Conservation (phyloP, 2,113 vertebrate genomes). For the Alligator sinensis region DNA sequence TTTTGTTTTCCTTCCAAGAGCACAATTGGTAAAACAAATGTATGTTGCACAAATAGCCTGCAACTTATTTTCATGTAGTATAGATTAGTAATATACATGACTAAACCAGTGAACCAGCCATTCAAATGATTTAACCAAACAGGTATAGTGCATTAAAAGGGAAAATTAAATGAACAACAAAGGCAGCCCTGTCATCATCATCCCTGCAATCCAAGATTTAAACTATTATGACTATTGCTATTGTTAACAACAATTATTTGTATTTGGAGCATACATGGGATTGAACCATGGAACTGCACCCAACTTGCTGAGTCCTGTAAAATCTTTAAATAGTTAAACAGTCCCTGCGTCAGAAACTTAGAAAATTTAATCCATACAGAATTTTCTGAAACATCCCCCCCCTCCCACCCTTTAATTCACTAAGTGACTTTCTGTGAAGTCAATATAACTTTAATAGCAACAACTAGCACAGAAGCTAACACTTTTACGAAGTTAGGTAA, state of each 20-base stretch:
- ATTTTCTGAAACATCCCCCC: no score
- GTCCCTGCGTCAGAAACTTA: no score
- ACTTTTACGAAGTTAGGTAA: background rate
- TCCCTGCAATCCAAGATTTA: background rate
- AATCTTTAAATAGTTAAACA: no score
- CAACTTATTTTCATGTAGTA: background rate
- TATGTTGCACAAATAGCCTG: background rate
- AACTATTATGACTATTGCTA: background rate
- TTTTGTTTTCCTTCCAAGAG: slow-evolving; percentile 75
- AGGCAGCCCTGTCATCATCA: slow-evolving; percentile 13
- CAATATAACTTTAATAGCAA: no score
- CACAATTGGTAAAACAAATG: slow-evolving; percentile 27
- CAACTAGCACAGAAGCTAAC: no score
- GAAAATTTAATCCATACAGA: no score
- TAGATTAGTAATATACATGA: background rate
- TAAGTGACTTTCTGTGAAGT: no score
- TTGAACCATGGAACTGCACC: no score
- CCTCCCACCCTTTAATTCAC: no score
- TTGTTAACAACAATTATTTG: background rate
- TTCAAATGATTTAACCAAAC: slow-evolving; percentile 9
- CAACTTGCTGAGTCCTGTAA: no score
- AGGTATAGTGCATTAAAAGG: background rate
- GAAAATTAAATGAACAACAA: slow-evolving; percentile 16
- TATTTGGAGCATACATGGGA: no score
- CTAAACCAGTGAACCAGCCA: background rate